Evolutionary conservation across 2,888 invertebrate species (phyloP).

Genomic region (Leucania comma): DNA sequence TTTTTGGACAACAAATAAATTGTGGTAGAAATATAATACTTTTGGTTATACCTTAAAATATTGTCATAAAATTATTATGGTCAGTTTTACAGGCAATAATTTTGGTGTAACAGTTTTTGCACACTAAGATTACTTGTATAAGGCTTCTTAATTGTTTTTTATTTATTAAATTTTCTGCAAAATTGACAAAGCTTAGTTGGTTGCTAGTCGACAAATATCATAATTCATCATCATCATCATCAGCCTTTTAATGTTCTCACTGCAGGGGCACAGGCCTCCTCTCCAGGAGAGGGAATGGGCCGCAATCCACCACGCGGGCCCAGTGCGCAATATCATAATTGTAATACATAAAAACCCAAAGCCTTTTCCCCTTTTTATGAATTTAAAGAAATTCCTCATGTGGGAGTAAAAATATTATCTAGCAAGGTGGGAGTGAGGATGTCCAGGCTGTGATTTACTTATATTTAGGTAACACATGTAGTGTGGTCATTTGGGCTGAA

Average conservation of each 20-base stretch:
- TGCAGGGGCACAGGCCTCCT: too few relatives aligned
- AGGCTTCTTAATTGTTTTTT: conserved; percentile 3
- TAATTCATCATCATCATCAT: too few relatives aligned
- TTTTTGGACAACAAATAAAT: conserved; percentile 2
- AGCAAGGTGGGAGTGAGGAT: too few relatives aligned
- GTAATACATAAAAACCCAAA: neutral
- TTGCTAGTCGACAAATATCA: neutral
- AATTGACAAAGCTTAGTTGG: neutral
- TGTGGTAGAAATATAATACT: conserved; percentile 17
- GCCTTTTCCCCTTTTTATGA: neutral
- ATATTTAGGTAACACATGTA: too few relatives aligned
- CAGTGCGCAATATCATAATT: too few relatives aligned
- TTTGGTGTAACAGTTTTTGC: conserved; percentile 11
- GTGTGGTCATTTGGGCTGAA: too few relatives aligned
- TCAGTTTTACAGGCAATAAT: conserved; percentile 29
- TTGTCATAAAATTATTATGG: conserved; percentile 26
- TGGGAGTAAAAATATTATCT: neutral
- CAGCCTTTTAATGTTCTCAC: too few relatives aligned
- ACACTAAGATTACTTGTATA: conserved; percentile 11
- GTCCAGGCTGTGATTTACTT: too few relatives aligned
- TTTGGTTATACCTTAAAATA: conserved; percentile 30
- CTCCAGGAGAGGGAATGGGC: too few relatives aligned
- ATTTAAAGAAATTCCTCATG: neutral
- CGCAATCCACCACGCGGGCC: too few relatives aligned
- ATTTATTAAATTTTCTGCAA: neutral